phyloP scores from a whole-genome alignment of 2,797 vertebrate genomes.

The Dicrostonyx torquatus region DNA sequence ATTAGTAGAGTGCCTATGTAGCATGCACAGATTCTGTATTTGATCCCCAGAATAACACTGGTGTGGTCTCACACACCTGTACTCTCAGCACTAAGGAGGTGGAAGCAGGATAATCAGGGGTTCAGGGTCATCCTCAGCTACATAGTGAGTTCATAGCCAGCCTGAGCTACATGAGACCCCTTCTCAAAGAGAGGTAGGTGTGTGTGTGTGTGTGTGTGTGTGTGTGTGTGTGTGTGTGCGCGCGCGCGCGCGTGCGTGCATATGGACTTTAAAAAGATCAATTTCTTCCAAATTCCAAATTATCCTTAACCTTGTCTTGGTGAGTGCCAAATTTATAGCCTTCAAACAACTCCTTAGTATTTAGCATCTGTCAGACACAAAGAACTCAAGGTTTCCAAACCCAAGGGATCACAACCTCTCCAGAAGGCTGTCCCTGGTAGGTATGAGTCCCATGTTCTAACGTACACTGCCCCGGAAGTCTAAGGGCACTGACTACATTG shows the following conservation, averaged over 20 bases:
- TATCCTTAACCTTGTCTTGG: not conserved
- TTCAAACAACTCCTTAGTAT: not conserved
- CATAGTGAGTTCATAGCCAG: not conserved
- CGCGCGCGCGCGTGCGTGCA: not conserved
- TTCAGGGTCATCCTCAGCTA: not conserved
- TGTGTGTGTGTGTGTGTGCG: not conserved
- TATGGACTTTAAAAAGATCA: not conserved
- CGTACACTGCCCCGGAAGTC: not conserved
- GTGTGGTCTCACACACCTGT: no score
- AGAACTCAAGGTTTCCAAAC: not conserved
- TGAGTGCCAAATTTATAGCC: not conserved
- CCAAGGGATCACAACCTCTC: not conserved
- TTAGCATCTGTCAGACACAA: not conserved
- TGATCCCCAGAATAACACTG: not conserved
- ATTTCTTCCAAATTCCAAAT: not conserved
- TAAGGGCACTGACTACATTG: not conserved
- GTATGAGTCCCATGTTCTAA: not conserved
- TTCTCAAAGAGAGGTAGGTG: not conserved
- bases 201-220: not conserved
- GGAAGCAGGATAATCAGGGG: not conserved
- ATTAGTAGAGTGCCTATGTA: not conserved
- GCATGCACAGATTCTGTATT: not conserved
- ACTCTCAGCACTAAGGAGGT: not conserved
- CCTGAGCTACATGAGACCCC: not conserved
- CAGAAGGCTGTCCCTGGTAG: conserved; percentile 27